Evolutionary conservation across 2,797 vertebrate genomes (phyloP).

Genomic region (Acropternis orthonyx): DNA sequence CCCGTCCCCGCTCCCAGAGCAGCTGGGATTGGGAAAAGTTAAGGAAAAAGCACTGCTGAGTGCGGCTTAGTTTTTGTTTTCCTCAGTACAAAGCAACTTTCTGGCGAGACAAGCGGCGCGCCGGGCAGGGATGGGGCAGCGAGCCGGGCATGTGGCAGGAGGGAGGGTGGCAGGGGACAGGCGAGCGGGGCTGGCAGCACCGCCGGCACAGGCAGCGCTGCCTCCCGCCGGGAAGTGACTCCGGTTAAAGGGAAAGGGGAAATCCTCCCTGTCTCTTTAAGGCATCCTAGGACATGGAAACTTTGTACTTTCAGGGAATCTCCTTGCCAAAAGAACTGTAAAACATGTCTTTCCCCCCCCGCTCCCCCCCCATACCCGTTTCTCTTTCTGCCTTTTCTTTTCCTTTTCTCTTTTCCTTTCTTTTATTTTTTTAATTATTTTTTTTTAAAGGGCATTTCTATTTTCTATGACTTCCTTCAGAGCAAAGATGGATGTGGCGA

Average conservation of each 20-base stretch:
- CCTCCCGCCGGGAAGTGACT: not conserved
- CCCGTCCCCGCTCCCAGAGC: not conserved
- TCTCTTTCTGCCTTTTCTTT: slow-evolving; percentile 20
- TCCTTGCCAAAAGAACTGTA: slow-evolving; percentile 64
- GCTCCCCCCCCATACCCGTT: not conserved
- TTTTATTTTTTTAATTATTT: not conserved
- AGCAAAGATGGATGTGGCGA: slow-evolving; percentile 54
- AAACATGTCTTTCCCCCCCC: slow-evolving; percentile 56
- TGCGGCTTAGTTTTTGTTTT: not conserved
- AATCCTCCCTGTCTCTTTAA: slow-evolving; percentile 70
- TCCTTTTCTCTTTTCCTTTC: not conserved
- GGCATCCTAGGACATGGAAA: slow-evolving; percentile 65
- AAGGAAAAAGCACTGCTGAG: not conserved
- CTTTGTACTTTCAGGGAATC: slow-evolving; percentile 67
- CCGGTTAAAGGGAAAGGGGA: slow-evolving; percentile 45
- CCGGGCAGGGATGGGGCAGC: not conserved
- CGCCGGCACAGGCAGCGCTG: slow-evolving; percentile 6
- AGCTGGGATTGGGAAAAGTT: not conserved
- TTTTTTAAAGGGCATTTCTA: slow-evolving; percentile 51
- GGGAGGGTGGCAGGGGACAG: not conserved
- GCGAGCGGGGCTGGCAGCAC: not conserved
- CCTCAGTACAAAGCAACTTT: slow-evolving; percentile 14
- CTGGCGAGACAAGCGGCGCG: not conserved
- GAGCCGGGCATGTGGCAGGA: not conserved
- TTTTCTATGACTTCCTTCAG: slow-evolving; percentile 59